Base-by-base conservation (phyloP, 2,888 invertebrate species). In the Andrena camellia region DNA sequence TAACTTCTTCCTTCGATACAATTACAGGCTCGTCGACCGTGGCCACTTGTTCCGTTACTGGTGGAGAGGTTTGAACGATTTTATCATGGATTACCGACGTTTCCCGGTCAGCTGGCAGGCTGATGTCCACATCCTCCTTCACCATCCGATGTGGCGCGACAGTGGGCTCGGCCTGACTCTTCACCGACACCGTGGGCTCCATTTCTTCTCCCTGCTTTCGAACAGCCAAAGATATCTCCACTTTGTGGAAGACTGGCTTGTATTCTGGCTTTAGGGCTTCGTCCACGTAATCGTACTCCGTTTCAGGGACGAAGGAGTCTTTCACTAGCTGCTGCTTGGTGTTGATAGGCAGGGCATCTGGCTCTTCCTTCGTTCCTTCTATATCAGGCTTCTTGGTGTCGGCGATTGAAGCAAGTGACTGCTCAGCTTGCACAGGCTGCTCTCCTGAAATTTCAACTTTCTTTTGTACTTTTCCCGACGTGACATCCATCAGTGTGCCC, bases 141-240 rank as follows among this genome's bases (percentile, higher is more conserved):
- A 91, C 88, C 26, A 93, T 86, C 10, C 88, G 89, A 78, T 91
- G 90, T 8, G 82, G 81, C 33, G 86, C 85, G 6, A 83, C 88
- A 33, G 90, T 84, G 50, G 87, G 86, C 81, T 92, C 91, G 6
- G 90, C 81, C 69, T 89, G 90, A 60, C 93, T 93, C 73, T 89
- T 90, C 4, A 93, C 90, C 0, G 88, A 90, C n/a, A 93, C 91
- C 17, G 88, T 87, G 0, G 93, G 90, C 2, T 90, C 87, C 13
- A 84, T 74, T 13, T 82, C 72, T 4, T 89, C 88, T 7, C 87
- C 86, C 63, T 90, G 87, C n/a, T 92, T 88, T 71, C 90, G 89
- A 3, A 94, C 90, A 2, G 91, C 91, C 75, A 94, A 79, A 33
- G 89, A 89, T 78, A 94, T 93, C 72, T 93, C 93, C 6, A 94